Conservation (phyloP, 2,888 invertebrate species). For the Petrophora chlorosata region DNA sequence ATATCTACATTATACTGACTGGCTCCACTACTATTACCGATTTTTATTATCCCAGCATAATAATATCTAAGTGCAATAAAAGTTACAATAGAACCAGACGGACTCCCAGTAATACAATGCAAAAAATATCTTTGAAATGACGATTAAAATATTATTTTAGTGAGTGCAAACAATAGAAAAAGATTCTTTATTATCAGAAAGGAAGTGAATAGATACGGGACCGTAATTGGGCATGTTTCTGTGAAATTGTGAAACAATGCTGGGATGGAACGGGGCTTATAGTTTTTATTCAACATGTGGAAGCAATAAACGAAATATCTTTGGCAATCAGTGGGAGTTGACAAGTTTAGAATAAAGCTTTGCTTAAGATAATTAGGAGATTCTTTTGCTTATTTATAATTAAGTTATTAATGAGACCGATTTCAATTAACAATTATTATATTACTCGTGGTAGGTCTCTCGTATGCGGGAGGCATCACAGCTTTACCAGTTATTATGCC, state of each 20-base stretch:
- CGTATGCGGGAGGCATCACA: too few species aligned
- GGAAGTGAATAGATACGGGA: slow-evolving; percentile 77
- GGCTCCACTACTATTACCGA: slow-evolving; percentile 43
- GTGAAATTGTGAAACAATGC: slow-evolving; percentile 72
- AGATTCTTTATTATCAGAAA: slow-evolving; percentile 74
- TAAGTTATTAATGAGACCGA: too few species aligned
- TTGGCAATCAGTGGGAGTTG: slow-evolving; percentile 6
- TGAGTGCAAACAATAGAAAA: slow-evolving; percentile 67
- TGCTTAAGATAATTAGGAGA: too few species aligned
- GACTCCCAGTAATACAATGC: slow-evolving; percentile 42
- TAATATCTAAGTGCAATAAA: slow-evolving; percentile 65
- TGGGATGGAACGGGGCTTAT: slow-evolving; percentile 42
- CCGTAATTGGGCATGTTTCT: slow-evolving; percentile 64
- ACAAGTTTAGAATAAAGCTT: not conserved
- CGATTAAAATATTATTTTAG: slow-evolving; percentile 77
- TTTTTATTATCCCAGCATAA: slow-evolving; percentile 48
- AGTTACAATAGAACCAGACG: slow-evolving; percentile 56
- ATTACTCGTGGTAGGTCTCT: too few species aligned
- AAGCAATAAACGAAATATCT: slow-evolving; percentile 33
- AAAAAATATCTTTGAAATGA: slow-evolving; percentile 64
- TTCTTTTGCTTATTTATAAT: too few species aligned
- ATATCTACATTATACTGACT: slow-evolving; percentile 30
- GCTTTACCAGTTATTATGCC: too few species aligned
- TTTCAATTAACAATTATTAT: not conserved
- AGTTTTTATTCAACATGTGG: slow-evolving; percentile 60